Conservation (phyloP, 2,888 invertebrate species). For the Drosophila incognita region DNA sequence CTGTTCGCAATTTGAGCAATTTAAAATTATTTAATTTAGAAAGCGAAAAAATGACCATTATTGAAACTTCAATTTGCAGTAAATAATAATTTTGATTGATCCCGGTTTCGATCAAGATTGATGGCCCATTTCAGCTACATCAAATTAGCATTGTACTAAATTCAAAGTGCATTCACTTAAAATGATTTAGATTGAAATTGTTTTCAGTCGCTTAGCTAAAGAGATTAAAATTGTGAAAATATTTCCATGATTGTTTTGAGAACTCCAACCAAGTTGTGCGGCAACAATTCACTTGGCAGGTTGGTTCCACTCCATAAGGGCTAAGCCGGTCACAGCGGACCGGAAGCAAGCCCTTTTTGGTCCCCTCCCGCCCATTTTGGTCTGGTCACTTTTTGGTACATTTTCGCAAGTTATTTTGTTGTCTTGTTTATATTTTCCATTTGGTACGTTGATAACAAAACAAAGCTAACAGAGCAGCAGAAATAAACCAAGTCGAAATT, state of each 20-base stretch:
- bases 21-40: neutral
- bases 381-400: conserved; percentile 56
- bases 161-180: neutral
- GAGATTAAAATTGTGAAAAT: neutral
- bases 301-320: conserved; percentile 28
- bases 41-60: neutral
- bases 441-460: conserved; percentile 69
- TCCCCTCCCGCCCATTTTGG: conserved; percentile 14
- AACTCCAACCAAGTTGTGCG: neutral
- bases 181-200: neutral
- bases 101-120: neutral
- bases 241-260: conserved; percentile 4
- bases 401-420: conserved; percentile 48
- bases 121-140: neutral
- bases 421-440: conserved; percentile 41
- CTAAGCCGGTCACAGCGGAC: conserved; percentile 48
- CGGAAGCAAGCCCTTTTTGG: conserved; percentile 64
- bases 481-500: conserved; percentile 69
- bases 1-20: neutral
- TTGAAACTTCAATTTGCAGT: neutral
- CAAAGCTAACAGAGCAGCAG: conserved; percentile 61
- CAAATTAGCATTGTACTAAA: neutral
- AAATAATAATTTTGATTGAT: neutral
- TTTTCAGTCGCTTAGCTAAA: neutral
- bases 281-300: conserved; percentile 48